phyloP scores from a whole-genome alignment of 2,113 vertebrate genomes.

The Leptodactylus fuscus region DNA sequence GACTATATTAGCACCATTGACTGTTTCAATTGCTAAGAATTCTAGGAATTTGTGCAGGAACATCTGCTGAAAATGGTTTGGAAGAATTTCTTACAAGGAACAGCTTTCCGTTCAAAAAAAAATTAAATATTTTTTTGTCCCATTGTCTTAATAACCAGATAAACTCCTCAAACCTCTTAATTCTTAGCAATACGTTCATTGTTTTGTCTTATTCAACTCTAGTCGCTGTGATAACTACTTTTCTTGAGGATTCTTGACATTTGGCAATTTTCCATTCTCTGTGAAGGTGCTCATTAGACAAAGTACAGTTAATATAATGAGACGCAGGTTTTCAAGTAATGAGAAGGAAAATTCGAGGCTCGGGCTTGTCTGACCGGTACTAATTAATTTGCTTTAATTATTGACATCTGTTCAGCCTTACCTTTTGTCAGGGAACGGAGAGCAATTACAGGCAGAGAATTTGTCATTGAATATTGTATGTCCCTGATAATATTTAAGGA shows the following conservation, averaged over 20 bases:
- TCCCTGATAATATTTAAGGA: background rate
- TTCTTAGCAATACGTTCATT: background rate
- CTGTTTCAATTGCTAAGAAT: background rate
- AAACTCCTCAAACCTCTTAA: conserved; percentile 5
- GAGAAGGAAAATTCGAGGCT: conserved; percentile 32
- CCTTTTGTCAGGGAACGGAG: conserved; percentile 2
- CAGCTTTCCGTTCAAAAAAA: background rate
- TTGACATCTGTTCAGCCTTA: conserved; percentile 29
- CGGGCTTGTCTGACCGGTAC: conserved; percentile 38
- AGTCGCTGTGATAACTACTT: conserved; percentile 1
- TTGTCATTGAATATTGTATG: background rate
- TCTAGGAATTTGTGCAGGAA: background rate
- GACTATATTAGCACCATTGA: background rate
- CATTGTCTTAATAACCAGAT: background rate
- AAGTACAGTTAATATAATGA: conserved; percentile 43
- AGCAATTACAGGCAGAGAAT: background rate
- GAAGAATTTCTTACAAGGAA: no score
- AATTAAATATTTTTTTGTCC: background rate
- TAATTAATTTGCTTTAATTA: conserved; percentile 51
- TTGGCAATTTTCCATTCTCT: conserved; percentile 33
- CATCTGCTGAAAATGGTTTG: background rate
- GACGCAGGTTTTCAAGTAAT: conserved; percentile 28
- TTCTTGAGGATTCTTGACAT: conserved; percentile 37
- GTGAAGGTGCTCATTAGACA: conserved; percentile 38
- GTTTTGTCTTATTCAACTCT: conserved; percentile 14